Evolutionary conservation across 2,113 vertebrate species (phyloP), one percentile per base, ranked within the genome.

Genomic region (Cyanoderma ruficeps): DNA sequence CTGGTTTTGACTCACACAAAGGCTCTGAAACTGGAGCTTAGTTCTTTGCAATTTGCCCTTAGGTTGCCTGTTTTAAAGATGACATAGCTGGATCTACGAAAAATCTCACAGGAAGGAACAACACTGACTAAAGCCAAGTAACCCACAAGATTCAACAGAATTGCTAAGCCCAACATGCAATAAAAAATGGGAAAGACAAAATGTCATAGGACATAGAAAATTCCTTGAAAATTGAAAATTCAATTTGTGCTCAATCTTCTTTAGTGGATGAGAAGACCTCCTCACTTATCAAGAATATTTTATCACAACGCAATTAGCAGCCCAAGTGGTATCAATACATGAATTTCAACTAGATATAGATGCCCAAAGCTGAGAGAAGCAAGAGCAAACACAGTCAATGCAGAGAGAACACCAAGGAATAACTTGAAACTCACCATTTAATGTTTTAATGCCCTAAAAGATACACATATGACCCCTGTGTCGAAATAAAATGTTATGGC

Each of bases 161-260:
- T 44, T 57, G 47, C 49, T 41, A 39, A 75, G 35, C 13, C 81
- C 64, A 59, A 44, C 30, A 42, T 0, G 0, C 35, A 79, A 31
- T 11, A 68, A 50, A 68, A 39, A 47, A 56, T 33, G 27, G 11
- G 20, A 61, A 82, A 23, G 13, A 68, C 10, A 78, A 79, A 82
- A 79, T 0, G 1, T 30, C 31, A 69, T 0, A 46, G 9, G 25
- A 60, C 11, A 77, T 4, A 18, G 10, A 41, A n/a, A n/a, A n/a
- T n/a, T n/a, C n/a, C n/a, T n/a, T n/a, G n/a, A n/a, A n/a, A n/a
- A n/a, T 60, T n/a, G 60, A 57, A 86, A 56, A 83, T 10, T 28
- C 53, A 56, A 31, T 56, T 68, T 7, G 30, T 83, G 24, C 17
- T 68, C 25, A 80, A 67, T 28, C 10, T 50, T 70, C 7, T 3